Evolutionary conservation across 2,888 invertebrate genomes (phyloP), one percentile per base, ranked within the genome.

Genomic region (Drosophila siamana): DNA sequence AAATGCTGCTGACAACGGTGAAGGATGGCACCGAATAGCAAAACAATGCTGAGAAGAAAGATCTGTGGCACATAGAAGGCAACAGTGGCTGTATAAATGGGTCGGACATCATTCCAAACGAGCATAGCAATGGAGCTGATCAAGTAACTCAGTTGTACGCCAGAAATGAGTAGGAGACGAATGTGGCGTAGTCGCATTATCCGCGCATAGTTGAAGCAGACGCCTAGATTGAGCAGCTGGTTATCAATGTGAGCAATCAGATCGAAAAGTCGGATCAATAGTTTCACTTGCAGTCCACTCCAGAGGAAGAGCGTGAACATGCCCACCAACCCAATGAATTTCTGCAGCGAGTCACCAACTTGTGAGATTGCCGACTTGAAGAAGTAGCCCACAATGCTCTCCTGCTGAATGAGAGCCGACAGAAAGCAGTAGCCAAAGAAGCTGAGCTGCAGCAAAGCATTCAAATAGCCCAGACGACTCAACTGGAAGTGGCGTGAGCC

Each of bases 311-410:
- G 76, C 1, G 83, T 83, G 1, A 90, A 65, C 86, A 92, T 88
- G 9, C 92, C 91, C 8, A 80, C 77, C 69, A 92, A 74, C 2
- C 91, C 91, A 5, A 90, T 89, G 55, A 90, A 91, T 43, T 91
- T 91, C 64, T 92, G 92, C 16, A 92, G 52, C 0, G 88, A 86
- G 44, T 92, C 92, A 8, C 92, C 92, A 30, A 92, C 70, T 61
- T 88, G 82, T 0, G 92, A 91, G 38, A 92, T 91, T 48, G 91
- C 86, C 11, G 92, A 91, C 48, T 91, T 89, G 51, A 92, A 91
- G 64, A 92, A 92, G 66, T 90, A 92, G 2, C 90, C 89, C 13
- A 92, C 91, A 74, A 92, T 92, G 8, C 91, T 91, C 50, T 92
- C 91, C 50, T 89, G 78, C 46, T 88, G 64, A 3, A 89, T 51